phyloP scores from a whole-genome alignment of 2,113 vertebrate genomes.

The Lepidothrix coronata region DNA sequence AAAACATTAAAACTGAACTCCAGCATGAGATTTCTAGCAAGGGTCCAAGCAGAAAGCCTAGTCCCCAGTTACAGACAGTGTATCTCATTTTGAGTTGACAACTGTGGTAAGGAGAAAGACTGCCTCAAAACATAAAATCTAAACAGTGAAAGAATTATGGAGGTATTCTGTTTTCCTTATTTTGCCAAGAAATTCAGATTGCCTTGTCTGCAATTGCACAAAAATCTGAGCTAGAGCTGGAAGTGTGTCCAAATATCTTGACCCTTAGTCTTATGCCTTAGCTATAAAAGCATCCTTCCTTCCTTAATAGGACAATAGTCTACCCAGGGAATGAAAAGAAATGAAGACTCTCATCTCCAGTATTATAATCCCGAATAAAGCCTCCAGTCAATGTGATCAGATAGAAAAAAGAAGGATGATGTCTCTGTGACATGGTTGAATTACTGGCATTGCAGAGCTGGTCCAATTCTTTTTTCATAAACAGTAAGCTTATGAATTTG shows the following conservation, averaged over 20 bases:
- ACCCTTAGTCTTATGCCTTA: neutral
- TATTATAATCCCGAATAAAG: constrained; percentile 1
- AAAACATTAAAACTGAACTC: neutral
- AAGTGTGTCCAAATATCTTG: neutral
- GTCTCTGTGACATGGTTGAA: neutral
- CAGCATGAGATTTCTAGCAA: neutral
- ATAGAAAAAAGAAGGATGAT: neutral
- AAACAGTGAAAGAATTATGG: neutral
- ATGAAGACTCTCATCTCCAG: neutral
- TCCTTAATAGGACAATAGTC: neutral
- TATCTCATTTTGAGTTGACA: neutral
- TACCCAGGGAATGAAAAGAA: neutral
- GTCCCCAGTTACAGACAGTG: neutral
- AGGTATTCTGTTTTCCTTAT: neutral
- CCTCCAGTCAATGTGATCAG: constrained; percentile 1
- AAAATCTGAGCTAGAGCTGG: neutral
- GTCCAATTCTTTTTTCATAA: neutral
- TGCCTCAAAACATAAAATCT: neutral
- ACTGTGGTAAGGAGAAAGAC: neutral
- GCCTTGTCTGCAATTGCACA: neutral
- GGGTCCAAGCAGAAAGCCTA: neutral
- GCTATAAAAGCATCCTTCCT: neutral
- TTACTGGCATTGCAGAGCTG: neutral
- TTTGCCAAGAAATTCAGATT: neutral
- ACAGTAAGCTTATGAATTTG: neutral